A percentile compares a stretch with the other conserved stretches of the same genome.
These are phyloP conservation scores for Tragulus kanchil DNA, from an alignment of 2,113 vertebrate species.

Conservation along the genomic window DNA sequence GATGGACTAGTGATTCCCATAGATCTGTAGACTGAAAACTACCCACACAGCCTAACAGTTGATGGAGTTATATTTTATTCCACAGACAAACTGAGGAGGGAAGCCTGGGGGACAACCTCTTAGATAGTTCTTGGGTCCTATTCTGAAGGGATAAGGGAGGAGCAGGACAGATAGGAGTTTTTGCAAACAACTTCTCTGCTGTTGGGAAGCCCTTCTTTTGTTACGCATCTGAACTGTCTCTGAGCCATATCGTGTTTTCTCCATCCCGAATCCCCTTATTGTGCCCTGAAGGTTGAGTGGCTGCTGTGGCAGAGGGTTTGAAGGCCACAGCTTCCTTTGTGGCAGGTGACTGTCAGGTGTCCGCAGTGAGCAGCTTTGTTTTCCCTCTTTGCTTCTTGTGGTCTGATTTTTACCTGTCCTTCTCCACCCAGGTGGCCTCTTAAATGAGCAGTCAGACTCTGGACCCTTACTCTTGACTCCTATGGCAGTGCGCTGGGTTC, in stretches of 20 bases:
- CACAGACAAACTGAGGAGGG: too few relatives aligned
- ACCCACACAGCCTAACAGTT: not conserved
- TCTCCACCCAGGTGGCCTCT: not conserved
- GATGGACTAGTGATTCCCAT: accelerated
- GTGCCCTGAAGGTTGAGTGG: not conserved
- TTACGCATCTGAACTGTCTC: not conserved
- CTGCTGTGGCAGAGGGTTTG: not conserved
- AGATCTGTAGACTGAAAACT: not conserved
- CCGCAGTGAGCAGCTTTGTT: not conserved
- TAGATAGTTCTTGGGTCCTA: not conserved
- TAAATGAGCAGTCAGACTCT: not conserved
- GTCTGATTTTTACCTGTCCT: not conserved
- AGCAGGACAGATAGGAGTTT: not conserved
- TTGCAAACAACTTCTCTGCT: not conserved
- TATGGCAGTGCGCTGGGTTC: accelerated
- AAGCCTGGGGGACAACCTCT: not conserved
- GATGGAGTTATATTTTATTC: not conserved
- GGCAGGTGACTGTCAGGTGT: not conserved
- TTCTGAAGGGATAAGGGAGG: not conserved
- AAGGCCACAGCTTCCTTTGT: not conserved
- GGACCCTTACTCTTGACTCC: not conserved
- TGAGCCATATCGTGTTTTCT: not conserved
- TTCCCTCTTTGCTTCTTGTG: not conserved
- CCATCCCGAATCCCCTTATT: not conserved
- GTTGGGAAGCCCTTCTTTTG: not conserved